Conservation (phyloP, 2,113 vertebrate species). For the Salvelinus fontinalis region DNA sequence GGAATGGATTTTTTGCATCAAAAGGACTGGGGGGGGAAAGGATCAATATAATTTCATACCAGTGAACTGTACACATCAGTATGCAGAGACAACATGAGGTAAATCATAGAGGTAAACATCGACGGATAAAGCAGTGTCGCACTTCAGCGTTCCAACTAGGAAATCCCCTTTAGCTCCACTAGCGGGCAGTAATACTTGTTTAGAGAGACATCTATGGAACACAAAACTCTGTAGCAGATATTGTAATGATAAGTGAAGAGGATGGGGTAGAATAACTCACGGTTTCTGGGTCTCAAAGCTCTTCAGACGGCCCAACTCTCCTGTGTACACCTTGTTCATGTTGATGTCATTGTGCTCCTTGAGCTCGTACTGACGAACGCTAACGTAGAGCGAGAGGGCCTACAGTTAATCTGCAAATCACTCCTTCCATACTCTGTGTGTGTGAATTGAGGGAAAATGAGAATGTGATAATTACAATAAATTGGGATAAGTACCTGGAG, state of each 20-base stretch:
- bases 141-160: too few species aligned
- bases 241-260: neutral
- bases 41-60: neutral
- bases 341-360: conserved; percentile 83
- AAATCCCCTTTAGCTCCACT: conserved; percentile 25
- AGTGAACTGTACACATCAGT: neutral
- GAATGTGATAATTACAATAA: neutral
- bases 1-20: conserved; percentile 96
- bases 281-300: conserved; percentile 96
- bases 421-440: neutral
- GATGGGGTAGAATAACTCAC: conserved; percentile 75
- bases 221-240: neutral
- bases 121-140: neutral
- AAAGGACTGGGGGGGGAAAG: conserved; percentile 78
- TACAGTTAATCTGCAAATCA: neutral
- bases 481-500: conserved; percentile 79
- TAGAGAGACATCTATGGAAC: neutral
- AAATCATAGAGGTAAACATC: too few species aligned
- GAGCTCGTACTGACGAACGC: conserved; percentile 96
- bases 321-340: conserved; percentile 84
- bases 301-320: conserved; percentile 93
- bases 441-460: neutral
- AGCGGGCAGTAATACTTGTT: conserved; percentile 27
- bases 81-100: too few species aligned
- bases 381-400: conserved; percentile 44